Evolutionary conservation across 2,888 invertebrate species (phyloP).

Genomic region (Pseudococcus longispinus): DNA sequence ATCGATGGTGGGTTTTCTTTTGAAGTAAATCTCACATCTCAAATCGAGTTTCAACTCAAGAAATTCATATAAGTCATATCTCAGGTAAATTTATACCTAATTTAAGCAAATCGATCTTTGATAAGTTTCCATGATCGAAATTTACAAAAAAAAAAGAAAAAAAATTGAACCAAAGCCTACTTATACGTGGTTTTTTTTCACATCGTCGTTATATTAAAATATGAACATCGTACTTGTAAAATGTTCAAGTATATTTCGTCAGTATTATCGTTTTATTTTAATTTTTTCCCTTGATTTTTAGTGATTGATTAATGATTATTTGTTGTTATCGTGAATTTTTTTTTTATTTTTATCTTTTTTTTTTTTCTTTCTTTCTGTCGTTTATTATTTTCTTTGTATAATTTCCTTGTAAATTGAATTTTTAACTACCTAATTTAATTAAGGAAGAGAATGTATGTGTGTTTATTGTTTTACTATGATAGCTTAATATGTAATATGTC

Average conservation of each 20-base stretch:
- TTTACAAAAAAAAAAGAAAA: background rate
- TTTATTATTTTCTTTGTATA: constrained; percentile 41
- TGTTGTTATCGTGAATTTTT: constrained; percentile 54
- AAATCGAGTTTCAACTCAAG: background rate
- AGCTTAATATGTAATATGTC: constrained; percentile 43
- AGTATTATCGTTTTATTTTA: constrained; percentile 55
- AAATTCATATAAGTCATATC: constrained; percentile 10
- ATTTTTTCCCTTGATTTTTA: constrained; percentile 9
- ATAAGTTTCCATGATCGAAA: background rate
- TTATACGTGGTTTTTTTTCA: background rate
- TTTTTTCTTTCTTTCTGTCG: constrained; percentile 41
- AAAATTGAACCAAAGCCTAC: constrained; percentile 7
- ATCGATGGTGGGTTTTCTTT: background rate
- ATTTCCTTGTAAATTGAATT: constrained; percentile 55
- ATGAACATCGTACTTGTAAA: background rate
- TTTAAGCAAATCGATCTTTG: constrained; percentile 2
- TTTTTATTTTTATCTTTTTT: constrained; percentile 48
- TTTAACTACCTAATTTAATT: constrained; percentile 47
- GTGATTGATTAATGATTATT: constrained; percentile 38
- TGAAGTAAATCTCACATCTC: background rate
- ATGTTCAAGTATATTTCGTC: constrained; percentile 15
- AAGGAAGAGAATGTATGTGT: background rate
- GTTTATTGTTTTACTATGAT: background rate
- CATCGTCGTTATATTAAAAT: background rate
- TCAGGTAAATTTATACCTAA: constrained; percentile 31